Percentiles rank a stretch among this genome's conserved stretches.
These are phyloP conservation scores for Okapia johnstoni DNA, from an alignment of 2,113 vertebrate genomes.

Conservation along the genomic window DNA sequence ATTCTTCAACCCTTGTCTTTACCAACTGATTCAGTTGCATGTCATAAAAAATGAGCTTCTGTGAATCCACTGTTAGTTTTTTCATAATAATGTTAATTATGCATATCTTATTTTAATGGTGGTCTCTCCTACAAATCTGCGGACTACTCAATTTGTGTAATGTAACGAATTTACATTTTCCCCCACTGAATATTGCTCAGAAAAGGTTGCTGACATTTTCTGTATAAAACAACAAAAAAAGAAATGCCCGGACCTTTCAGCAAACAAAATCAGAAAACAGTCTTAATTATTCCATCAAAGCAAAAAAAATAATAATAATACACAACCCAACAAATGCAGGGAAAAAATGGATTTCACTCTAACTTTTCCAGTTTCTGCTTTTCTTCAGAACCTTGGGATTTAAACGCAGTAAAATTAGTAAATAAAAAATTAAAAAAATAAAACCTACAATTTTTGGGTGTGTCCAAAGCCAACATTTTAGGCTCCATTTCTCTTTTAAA, in stretches of 20 bases:
- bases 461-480: constrained; percentile 82
- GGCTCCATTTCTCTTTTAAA: constrained; percentile 69
- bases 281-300: constrained; percentile 74
- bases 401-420: constrained; percentile 77
- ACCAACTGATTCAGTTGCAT: constrained; percentile 66
- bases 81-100: constrained; percentile 82
- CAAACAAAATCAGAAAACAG: constrained; percentile 81
- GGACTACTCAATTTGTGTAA: constrained; percentile 68
- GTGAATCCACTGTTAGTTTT: constrained; percentile 81
- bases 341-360: constrained; percentile 63
- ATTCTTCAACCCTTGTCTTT: constrained; percentile 58
- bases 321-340: constrained; percentile 69
- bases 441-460: constrained; percentile 79
- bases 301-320: constrained; percentile 55
- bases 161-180: constrained; percentile 64
- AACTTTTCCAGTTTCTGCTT: constrained; percentile 75
- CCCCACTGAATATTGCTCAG: constrained; percentile 49
- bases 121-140: constrained; percentile 76
- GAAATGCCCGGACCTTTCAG: constrained; percentile 63
- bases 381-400: constrained; percentile 73
- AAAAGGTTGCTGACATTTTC: constrained; percentile 69
- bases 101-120: constrained; percentile 81
- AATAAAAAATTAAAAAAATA: constrained; percentile 70
- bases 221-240: constrained; percentile 73
- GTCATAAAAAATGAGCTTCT: constrained; percentile 71